Evolutionary conservation across 2,797 vertebrate species (phyloP), one percentile per base, ranked within the genome.

Genomic region (Setipinna tenuifilis): DNA sequence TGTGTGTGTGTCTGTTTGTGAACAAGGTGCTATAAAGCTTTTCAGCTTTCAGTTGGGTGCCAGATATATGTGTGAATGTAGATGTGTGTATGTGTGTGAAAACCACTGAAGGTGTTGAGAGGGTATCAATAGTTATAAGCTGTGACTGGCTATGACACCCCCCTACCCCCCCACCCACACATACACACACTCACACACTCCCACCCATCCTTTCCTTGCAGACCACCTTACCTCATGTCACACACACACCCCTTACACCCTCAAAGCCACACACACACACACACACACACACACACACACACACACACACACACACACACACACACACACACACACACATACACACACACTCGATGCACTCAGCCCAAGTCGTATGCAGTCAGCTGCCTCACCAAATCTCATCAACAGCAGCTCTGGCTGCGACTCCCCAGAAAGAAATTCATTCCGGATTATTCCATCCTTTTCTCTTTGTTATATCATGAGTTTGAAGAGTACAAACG

Each of bases 71-170:
- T 83, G 83, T 68, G 61, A 48, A 59, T 50, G 83, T 71, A n/a
- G 68, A 41, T 75, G 62, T 50, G 41, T 28, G 44, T 35, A 28
- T 75, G 83, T 84, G 23, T 75, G 25, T 23, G 35, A 62, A 31
- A 4, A 50, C 44, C 41, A 11, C 19, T 48, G 80, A 16, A 31
- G 41, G 44, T 81, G 78, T 83, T 68, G 17, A 68, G n/a, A 83
- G 90, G 87, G 90, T 91, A 91, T 87, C 92, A 89, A 92, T 86
- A 12, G 68, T 91, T 84, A 92, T 90, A 78, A 84, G 90, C 71
- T 86, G 87, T 90, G 92, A 92, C 84, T 19, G 17, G 41, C 21
- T 28, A 54, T 84, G 48, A 78, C 65, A 78, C n/a, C 17, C 46
- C 31, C 16, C 21, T 58, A 87, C 0, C 0, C 85, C 80, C 87